Evolutionary conservation across 2,113 vertebrate genomes (phyloP), one percentile per base, ranked within the genome.

Genomic region (Microtus montanus): DNA sequence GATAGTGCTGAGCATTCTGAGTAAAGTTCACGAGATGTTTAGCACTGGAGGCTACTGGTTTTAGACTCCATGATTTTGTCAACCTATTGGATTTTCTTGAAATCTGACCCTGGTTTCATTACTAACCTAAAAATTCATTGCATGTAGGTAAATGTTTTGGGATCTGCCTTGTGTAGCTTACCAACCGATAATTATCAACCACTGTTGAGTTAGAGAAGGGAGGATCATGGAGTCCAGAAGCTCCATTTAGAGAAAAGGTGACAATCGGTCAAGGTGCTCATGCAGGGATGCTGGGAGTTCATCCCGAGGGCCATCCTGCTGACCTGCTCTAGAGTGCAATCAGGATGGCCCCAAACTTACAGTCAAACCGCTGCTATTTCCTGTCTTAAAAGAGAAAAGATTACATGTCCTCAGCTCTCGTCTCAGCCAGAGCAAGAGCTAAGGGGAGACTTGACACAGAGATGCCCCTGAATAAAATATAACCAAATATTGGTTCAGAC

Each of bases 401-500:
- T 35, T 92, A 79, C 61, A 87, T 93, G 82, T 90, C 7, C 2
- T 93, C 22, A 91, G 85, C 44, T 26, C 90, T 78, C 26, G 33
- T 77, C 33, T 95, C 80, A 47, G 15, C 83, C 83, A 58, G 54
- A 58, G 58, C 75, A 89, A 58, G 77, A 82, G 70, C 52, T 89
- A 87, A 80, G 24, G 71, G 41, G 95, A 96, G 93, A 33, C 79
- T 94, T 87, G 96, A 93, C 89, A 79, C 90, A 92, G 78, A 96
- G 64, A 30, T 96, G 30, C 44, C 90, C 90, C 85, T 96, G 92
- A 97, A 96, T 96, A 97, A 95, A 95, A 96, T 89, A 97, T 84
- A 94, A 77, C 89, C 95, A 97, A 96, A 97, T 97, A 97, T 97
- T 97, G 74, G 77, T 91, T 96, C 92, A 96, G 92, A 91, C 84